Percentiles rank a stretch among this genome's conserved stretches.
Conservation (phyloP, 2,888 invertebrate genomes). For the Osmoderma eremita region DNA sequence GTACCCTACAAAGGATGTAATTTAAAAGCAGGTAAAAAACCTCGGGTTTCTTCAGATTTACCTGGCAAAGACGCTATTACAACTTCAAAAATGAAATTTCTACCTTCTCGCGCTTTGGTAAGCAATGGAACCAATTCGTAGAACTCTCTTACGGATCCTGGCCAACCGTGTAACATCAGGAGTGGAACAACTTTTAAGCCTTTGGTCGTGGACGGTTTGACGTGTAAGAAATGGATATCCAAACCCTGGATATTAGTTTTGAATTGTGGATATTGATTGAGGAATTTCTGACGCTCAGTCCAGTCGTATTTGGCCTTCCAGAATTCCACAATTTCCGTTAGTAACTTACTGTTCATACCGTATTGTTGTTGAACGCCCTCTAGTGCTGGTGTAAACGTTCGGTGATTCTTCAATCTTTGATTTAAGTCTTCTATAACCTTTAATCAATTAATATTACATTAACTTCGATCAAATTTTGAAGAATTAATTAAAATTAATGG, state of each 20-base stretch:
- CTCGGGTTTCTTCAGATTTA: neutral
- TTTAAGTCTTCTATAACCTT: conserved; percentile 67
- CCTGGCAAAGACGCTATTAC: conserved; percentile 69
- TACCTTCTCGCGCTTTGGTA: conserved; percentile 63
- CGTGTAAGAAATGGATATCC: conserved; percentile 74
- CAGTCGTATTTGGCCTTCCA: conserved; percentile 82
- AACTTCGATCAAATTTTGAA: neutral
- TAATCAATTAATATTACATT: conserved; percentile 2
- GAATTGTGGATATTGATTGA: conserved; percentile 76
- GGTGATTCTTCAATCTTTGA: conserved; percentile 66
- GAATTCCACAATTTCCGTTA: conserved; percentile 75
- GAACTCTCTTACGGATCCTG: conserved; percentile 88
- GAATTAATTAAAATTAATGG: too few relatives aligned
- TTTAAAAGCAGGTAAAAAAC: too few relatives aligned
- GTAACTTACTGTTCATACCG: conserved; percentile 79
- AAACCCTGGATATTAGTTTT: conserved; percentile 77
- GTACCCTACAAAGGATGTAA: conserved; percentile 54
- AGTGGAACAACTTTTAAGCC: conserved; percentile 69
- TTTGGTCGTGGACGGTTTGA: conserved; percentile 65
- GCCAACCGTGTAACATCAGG: conserved; percentile 88
- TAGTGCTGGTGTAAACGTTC: conserved; percentile 65
- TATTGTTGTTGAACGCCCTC: conserved; percentile 79
- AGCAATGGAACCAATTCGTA: conserved; percentile 78
- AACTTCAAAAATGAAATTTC: conserved; percentile 71
- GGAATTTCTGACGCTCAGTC: conserved; percentile 68